Percentiles rank a stretch among this genome's conserved stretches.
phyloP scores from a whole-genome alignment of 1,140 invertebrate genomes.

The Drosophila obscura region DNA sequence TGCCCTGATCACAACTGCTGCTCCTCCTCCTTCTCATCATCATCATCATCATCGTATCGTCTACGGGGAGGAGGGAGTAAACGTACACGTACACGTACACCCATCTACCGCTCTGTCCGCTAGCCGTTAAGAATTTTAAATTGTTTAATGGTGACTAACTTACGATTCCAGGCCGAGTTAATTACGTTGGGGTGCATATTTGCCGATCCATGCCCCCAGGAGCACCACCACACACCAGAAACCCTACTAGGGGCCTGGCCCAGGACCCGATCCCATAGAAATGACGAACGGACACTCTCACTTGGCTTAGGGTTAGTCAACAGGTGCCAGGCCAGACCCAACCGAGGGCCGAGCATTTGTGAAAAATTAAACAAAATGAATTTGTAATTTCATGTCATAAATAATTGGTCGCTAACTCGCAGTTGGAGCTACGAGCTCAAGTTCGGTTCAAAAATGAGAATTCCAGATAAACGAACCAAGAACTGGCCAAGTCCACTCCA shows the following conservation, averaged over 20 bases:
- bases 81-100: background rate
- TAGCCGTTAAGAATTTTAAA: conserved; percentile 78
- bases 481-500: conserved; percentile 17
- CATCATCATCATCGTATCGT: too few relatives aligned
- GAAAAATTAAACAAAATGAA: conserved; percentile 84
- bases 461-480: conserved; percentile 30
- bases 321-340: conserved; percentile 42
- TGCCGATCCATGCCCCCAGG: conserved; percentile 67
- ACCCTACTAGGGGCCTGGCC: conserved; percentile 11
- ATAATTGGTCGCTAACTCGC: conserved; percentile 82
- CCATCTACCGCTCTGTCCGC: conserved; percentile 26
- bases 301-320: conserved; percentile 23
- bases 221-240: conserved; percentile 36
- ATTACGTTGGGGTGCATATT: conserved; percentile 81
- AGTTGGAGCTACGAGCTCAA: conserved; percentile 39
- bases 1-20: conserved; percentile 15
- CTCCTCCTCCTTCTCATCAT: background rate
- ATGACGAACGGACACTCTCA: conserved; percentile 21
- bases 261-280: conserved; percentile 30
- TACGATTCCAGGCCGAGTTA: conserved; percentile 80
- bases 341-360: conserved; percentile 56
- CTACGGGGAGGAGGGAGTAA: too few relatives aligned
- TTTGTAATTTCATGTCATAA: conserved; percentile 84
- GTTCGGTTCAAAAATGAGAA: conserved; percentile 36
- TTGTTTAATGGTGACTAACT: conserved; percentile 83